These are phyloP conservation scores for Drosophila setifemur DNA, from an alignment of 1,140 invertebrate genomes.

Conservation along the genomic window DNA sequence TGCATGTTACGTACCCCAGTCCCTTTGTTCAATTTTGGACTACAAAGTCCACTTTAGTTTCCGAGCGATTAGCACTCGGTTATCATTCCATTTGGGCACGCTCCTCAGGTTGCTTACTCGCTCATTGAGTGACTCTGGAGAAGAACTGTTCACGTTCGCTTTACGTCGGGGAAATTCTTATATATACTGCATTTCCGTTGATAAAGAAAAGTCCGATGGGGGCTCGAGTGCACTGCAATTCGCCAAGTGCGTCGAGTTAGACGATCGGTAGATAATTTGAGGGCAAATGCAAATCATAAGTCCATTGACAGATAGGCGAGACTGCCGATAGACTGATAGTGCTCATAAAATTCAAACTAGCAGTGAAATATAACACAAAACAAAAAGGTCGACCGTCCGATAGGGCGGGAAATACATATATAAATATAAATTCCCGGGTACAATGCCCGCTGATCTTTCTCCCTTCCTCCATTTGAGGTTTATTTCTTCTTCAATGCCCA, in stretches of 20 bases:
- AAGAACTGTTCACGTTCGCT: conserved; percentile 30
- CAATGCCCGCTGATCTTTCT: conserved; percentile 25
- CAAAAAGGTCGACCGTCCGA: conserved; percentile 33
- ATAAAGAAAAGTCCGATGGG: conserved; percentile 7
- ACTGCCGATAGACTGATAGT: conserved; percentile 42
- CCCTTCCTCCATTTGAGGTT: conserved; percentile 11
- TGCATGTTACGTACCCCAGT: neutral
- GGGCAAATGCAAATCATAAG: conserved; percentile 35
- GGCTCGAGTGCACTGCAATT: conserved; percentile 18
- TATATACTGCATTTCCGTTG: conserved; percentile 44
- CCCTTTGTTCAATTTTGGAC: conserved; percentile 3
- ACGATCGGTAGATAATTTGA: conserved; percentile 45
- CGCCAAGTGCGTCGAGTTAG: conserved; percentile 22
- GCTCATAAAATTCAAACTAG: conserved; percentile 13
- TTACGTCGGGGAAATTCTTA: conserved; percentile 24
- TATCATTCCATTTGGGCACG: conserved; percentile 40
- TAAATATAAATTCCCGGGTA: conserved; percentile 11
- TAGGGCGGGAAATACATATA: conserved; percentile 3
- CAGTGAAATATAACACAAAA: neutral
- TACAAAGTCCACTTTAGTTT: conserved; percentile 24
- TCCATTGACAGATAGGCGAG: conserved; percentile 55
- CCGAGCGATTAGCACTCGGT: conserved; percentile 20
- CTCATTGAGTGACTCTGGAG: conserved; percentile 6
- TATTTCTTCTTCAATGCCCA: conserved; percentile 4
- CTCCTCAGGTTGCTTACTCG: conserved; percentile 7